These are phyloP conservation scores for Betta splendens DNA, from an alignment of 2,797 vertebrate species.

Conservation along the genomic window DNA sequence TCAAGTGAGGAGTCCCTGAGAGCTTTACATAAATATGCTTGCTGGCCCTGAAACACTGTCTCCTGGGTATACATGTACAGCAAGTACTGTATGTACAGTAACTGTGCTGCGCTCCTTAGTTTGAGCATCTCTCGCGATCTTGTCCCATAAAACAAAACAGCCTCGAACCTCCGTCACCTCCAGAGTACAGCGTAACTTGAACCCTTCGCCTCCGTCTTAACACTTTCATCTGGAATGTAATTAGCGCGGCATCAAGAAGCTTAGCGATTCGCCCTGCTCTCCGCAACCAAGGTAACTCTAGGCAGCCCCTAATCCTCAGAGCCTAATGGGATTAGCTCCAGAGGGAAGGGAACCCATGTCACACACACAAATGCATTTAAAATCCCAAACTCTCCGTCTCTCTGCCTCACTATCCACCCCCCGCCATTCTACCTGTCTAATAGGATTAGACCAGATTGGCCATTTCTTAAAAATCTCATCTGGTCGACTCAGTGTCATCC, in stretches of 20 bases:
- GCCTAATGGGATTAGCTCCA: slow-evolving; percentile 81
- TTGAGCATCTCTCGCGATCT: slow-evolving; percentile 43
- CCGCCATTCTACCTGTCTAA: slow-evolving; percentile 48
- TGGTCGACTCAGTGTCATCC: slow-evolving; percentile 40
- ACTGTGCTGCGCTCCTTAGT: slow-evolving; percentile 30
- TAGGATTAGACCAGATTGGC: slow-evolving; percentile 61
- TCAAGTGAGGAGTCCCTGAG: slow-evolving; percentile 33
- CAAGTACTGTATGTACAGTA: neutral
- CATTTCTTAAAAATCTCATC: slow-evolving; percentile 57
- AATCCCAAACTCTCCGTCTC: slow-evolving; percentile 47
- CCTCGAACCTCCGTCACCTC: slow-evolving; percentile 20
- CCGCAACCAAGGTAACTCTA: slow-evolving; percentile 71
- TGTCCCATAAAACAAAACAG: slow-evolving; percentile 44
- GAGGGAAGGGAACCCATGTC: slow-evolving; percentile 75
- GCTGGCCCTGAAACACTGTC: slow-evolving; percentile 17
- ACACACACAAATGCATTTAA: slow-evolving; percentile 54
- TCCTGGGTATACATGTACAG: neutral
- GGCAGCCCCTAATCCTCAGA: slow-evolving; percentile 75
- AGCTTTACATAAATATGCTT: slow-evolving; percentile 26
- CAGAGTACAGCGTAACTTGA: slow-evolving; percentile 38
- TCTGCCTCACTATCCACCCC: slow-evolving; percentile 37
- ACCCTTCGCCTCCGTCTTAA: slow-evolving; percentile 50
- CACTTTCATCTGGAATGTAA: slow-evolving; percentile 81
- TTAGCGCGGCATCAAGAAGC: slow-evolving; percentile 76
- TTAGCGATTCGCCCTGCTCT: slow-evolving; percentile 66